phyloP scores from a whole-genome alignment of 2,888 invertebrate genomes.

The Noctua fimbriata region DNA sequence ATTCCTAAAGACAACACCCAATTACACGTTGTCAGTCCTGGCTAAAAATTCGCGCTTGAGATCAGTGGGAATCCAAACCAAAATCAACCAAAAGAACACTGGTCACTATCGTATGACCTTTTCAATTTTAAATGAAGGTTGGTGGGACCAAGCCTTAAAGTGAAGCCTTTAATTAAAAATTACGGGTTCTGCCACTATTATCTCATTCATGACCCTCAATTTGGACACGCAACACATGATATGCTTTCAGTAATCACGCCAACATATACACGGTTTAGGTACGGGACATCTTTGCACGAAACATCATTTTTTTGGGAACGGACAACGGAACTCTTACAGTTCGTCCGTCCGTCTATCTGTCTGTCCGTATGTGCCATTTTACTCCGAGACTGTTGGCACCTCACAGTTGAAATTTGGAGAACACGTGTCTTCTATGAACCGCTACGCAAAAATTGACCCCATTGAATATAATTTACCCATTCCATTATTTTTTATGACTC shows the following conservation, averaged over 20 bases:
- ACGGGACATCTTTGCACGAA: not conserved
- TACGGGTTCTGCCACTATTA: slow-evolving; percentile 5
- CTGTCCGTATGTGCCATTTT: not conserved
- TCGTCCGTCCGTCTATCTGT: not conserved
- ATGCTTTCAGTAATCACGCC: slow-evolving; percentile 25
- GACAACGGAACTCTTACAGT: not conserved
- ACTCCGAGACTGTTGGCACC: no score
- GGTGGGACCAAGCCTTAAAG: slow-evolving; percentile 44
- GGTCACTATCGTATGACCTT: not conserved
- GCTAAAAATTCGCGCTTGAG: not conserved
- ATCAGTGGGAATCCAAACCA: not conserved
- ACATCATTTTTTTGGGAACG: not conserved
- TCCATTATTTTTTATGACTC: no score
- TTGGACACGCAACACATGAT: slow-evolving; percentile 42
- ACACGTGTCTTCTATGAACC: no score
- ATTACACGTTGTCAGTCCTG: not conserved
- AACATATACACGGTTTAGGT: not conserved
- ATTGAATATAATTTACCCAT: no score
- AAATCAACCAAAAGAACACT: not conserved
- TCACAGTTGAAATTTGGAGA: no score
- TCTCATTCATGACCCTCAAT: slow-evolving; percentile 28
- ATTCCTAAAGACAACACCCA: not conserved
- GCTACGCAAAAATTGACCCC: no score
- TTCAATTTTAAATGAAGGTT: slow-evolving; percentile 18
- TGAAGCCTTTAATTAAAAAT: slow-evolving; percentile 27